Evolutionary conservation across 1,140 invertebrate genomes (phyloP), one percentile per base, ranked within the genome.

Genomic region (Nebria ingens): DNA sequence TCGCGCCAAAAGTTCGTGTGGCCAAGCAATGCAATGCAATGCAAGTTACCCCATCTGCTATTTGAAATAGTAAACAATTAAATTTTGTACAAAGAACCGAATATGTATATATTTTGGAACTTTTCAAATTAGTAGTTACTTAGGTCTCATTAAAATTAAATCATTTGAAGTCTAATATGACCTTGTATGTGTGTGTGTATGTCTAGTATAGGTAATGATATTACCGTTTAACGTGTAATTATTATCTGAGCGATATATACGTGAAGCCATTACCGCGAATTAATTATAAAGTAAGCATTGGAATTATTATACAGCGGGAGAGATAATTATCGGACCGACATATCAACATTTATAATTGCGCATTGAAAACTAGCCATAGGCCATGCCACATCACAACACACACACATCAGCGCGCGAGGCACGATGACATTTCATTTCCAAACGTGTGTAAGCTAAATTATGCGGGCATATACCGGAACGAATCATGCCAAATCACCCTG

Each of bases 211-310:
- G 6, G 25, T 34, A 34, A 34, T 34, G 25, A 34, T 34, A 34
- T 34, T 34, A 34, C 25, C 25, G n/a, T 34, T 34, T 34, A 34
- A 34, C 25, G 25, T 34, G 25, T 34, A 34, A 45, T 45, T 45
- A 45, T 45, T 45, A 45, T 45, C 40, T 45, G 40, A 45, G 9
- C 40, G 15, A 45, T 45, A n/a, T n/a, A n/a, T n/a, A 45, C 40
- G 40, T 45, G 40, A 6, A 45, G 15, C 40, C 40, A 45, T 45
- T 45, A 45, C 40, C 40, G 40, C 40, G 40, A 45, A 45, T 45
- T 45, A 45, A 45, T 45, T 45, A 45, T 45, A 45, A 45, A 45
- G 40, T 45, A 45, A 45, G 40, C 40, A 45, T 45, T 45, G 40
- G 40, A 45, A 45, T 45, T 45, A 45, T 45, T 12, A 45, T 45